Base-by-base conservation (phyloP, 2,888 invertebrate genomes). In the Pomacea canaliculata region DNA sequence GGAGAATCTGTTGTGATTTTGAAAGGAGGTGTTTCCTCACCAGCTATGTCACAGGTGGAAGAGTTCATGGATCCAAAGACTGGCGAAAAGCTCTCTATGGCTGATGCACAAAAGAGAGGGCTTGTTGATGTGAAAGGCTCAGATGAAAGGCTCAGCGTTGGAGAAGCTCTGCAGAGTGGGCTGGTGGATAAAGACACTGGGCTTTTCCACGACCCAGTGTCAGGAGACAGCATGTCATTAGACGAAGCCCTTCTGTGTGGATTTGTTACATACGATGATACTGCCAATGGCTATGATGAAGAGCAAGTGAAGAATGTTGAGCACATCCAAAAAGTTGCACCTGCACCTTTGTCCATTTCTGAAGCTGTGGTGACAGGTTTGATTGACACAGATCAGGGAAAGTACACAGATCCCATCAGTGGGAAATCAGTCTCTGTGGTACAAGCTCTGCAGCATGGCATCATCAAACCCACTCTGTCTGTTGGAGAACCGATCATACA, bases 101-200 rank as follows among this genome's bases (percentile, higher is more conserved):
- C 70, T 67, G 81, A 83, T 60, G 84, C 85, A 23, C 78, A 79
- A 69, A 73, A 74, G 62, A 78, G 80, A 37, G 82, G 81, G 37
- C 74, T 84, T 27, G 73, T 83, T 16, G 79, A 73, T 70, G 80
- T 81, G 12, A 95, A 97, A 0, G 94, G 94, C 91, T 94, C 95
- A 27, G 97, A 97, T 12, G 94, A 96, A 91, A 93, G 97, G 80
- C 91, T 97, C 80, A 95, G 97, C 88, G 93, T 95, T 10, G 80
- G 83, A 73, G 89, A 91, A 78, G 91, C 91, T 13, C 93, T 97
- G 2, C 93, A 94, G 78, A 93, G 94, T 74, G 96, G 95, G 10
- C 89, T 91, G 23, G 93, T 97, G 81, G 84, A 86, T 46, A 86
- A 89, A 78, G 87, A 88, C 69, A 66, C 80, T 10, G 80, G 79